Conservation (phyloP, 1,140 invertebrate genomes). For the Drosophila pruinosa region DNA sequence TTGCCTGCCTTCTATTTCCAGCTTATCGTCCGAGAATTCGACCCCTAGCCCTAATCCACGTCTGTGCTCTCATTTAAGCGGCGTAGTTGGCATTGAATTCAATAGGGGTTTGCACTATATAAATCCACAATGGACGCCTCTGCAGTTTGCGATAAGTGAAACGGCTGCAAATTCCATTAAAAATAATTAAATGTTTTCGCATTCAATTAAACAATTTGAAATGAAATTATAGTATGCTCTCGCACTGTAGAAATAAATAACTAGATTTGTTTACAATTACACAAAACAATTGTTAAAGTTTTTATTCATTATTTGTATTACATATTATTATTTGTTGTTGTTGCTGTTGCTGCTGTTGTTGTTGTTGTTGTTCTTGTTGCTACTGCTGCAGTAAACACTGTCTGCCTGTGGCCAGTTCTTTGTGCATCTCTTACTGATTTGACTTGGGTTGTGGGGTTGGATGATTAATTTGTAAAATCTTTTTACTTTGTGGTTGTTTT, state of each 20-base stretch:
- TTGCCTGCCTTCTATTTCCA: background rate
- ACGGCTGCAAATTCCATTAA: background rate
- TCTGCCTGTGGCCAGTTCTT: slow-evolving; percentile 10
- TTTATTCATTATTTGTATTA: slow-evolving; percentile 80
- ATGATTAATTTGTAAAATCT: slow-evolving; percentile 63
- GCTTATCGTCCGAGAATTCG: slow-evolving; percentile 11
- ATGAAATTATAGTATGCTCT: background rate
- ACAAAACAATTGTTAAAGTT: slow-evolving; percentile 82
- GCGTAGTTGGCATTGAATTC: background rate
- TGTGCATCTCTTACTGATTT: slow-evolving; percentile 16
- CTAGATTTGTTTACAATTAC: slow-evolving; percentile 66
- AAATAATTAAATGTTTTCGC: background rate
- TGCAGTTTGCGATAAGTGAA: background rate
- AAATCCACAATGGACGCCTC: background rate
- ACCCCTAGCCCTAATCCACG: background rate
- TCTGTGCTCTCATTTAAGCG: background rate
- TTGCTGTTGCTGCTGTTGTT: slow-evolving; percentile 42
- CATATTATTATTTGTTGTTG: slow-evolving; percentile 72
- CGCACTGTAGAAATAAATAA: no score
- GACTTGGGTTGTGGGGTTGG: background rate
- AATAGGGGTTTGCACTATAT: background rate
- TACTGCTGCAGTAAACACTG: slow-evolving; percentile 16
- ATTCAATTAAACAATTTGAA: background rate
- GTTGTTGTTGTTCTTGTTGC: slow-evolving; percentile 52
- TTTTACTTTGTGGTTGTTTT: slow-evolving; percentile 11